These are phyloP conservation scores for Agrotis puta DNA, from an alignment of 2,888 invertebrate genomes.

Conservation along the genomic window DNA sequence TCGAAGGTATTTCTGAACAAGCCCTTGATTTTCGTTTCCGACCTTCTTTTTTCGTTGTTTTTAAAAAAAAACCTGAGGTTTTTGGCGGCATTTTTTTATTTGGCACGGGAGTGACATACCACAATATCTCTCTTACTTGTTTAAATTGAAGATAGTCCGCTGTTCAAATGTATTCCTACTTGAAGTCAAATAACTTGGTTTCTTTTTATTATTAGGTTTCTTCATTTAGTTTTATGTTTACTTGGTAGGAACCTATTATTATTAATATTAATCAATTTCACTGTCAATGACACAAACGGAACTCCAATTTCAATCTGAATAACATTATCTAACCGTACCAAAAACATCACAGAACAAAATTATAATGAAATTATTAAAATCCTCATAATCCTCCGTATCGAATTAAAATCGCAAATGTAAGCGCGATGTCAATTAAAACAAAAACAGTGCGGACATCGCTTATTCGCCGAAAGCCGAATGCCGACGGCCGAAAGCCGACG, in stretches of 20 bases:
- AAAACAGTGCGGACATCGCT: constrained; percentile 73
- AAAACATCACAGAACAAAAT: constrained; percentile 20
- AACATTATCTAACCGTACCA: not conserved
- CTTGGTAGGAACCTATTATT: no score
- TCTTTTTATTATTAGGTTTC: no score
- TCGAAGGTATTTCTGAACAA: not conserved
- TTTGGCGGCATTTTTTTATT: no score
- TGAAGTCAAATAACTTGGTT: no score
- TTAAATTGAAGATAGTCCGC: no score
- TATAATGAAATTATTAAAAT: constrained; percentile 51
- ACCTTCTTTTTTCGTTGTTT: not conserved
- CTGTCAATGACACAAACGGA: not conserved
- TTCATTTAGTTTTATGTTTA: no score
- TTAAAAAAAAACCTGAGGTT: no score
- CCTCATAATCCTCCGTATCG: constrained; percentile 51
- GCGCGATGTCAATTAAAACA: constrained; percentile 69
- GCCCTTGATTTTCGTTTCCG: not conserved
- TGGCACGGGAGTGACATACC: no score
- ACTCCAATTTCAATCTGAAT: not conserved
- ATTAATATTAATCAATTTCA: no score
- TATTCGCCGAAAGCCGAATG: constrained; percentile 77
- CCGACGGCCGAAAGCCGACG: constrained; percentile 70
- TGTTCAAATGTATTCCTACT: no score
- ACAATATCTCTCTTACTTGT: no score
- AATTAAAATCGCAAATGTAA: constrained; percentile 67